phyloP scores from a whole-genome alignment of 1,140 invertebrate species.

The Alviniconcha marisindica region DNA sequence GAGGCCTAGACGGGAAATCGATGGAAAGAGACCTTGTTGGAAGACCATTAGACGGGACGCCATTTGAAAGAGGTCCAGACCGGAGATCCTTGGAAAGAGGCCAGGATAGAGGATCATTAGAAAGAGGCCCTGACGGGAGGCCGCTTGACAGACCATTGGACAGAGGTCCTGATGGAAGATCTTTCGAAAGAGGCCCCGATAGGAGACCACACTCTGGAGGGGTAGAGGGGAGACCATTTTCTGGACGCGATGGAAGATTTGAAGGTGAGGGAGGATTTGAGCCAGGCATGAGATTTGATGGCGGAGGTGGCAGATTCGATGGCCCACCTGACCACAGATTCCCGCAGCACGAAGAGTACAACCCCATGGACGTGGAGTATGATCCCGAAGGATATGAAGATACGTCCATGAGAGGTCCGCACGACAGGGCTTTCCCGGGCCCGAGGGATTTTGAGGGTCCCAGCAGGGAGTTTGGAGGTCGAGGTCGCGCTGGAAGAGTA shows the following conservation, averaged over 20 bases:
- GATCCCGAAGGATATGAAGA: neutral
- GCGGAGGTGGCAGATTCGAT: slow-evolving; percentile 1
- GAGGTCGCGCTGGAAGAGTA: slow-evolving; percentile 26
- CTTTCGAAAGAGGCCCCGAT: neutral
- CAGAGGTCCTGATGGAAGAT: slow-evolving; percentile 9
- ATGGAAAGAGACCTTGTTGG: slow-evolving; percentile 8
- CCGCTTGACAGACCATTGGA: neutral
- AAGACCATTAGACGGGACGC: too few relatives aligned
- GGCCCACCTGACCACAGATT: slow-evolving; percentile 23
- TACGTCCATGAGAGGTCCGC: neutral
- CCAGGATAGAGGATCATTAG: neutral
- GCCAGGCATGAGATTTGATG: neutral
- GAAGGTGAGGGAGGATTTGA: neutral
- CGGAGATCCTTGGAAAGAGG: neutral
- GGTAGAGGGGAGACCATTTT: neutral
- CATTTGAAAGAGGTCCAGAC: neutral
- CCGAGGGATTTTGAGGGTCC: neutral
- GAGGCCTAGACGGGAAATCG: neutral
- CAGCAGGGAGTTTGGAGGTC: slow-evolving; percentile 11
- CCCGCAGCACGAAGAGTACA: neutral
- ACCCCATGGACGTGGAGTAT: slow-evolving; percentile 42
- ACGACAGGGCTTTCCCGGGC: slow-evolving; percentile 8
- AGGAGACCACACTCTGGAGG: neutral
- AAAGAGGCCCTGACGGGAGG: slow-evolving; percentile 4
- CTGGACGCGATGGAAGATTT: neutral